Percentiles rank a stretch among this genome's conserved stretches.
phyloP scores from a whole-genome alignment of 2,888 invertebrate genomes.

The Machimus rusticus region DNA sequence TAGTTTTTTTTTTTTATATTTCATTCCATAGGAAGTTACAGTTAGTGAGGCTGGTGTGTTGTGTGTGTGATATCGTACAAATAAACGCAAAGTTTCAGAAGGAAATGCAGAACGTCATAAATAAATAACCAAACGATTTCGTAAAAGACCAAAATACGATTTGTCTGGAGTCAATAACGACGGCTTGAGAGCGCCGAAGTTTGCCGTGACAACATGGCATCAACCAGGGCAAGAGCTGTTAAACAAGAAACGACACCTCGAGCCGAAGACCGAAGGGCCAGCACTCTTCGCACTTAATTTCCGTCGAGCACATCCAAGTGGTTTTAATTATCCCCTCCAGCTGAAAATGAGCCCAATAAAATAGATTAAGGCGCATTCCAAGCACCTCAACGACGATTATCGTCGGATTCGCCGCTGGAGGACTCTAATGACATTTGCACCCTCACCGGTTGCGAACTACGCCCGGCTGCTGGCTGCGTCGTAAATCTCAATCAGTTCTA shows the following conservation, averaged over 20 bases:
- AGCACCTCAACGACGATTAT: constrained; percentile 37
- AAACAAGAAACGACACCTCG: constrained; percentile 12
- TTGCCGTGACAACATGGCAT: not conserved
- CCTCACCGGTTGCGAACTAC: constrained; percentile 2
- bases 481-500: constrained; percentile 46
- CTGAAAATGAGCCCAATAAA: constrained; percentile 34
- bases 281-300: constrained; percentile 25
- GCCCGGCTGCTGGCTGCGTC: constrained; percentile 26
- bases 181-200: not conserved
- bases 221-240: not conserved
- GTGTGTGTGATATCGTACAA: too few species aligned
- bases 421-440: constrained; percentile 33
- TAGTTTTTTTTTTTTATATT: too few species aligned
- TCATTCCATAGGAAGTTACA: too few species aligned
- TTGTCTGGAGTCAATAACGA: not conserved
- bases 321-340: constrained; percentile 33
- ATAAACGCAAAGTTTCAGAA: not conserved
- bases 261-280: not conserved
- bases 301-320: constrained; percentile 6
- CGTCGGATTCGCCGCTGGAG: constrained; percentile 5
- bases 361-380: constrained; percentile 41
- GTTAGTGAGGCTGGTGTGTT: too few species aligned
- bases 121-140: not conserved
- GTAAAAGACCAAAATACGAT: not conserved
- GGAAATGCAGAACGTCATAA: not conserved